Evolutionary conservation across 2,888 invertebrate species (phyloP), one percentile per base, ranked within the genome.

Genomic region (Congeria kusceri): DNA sequence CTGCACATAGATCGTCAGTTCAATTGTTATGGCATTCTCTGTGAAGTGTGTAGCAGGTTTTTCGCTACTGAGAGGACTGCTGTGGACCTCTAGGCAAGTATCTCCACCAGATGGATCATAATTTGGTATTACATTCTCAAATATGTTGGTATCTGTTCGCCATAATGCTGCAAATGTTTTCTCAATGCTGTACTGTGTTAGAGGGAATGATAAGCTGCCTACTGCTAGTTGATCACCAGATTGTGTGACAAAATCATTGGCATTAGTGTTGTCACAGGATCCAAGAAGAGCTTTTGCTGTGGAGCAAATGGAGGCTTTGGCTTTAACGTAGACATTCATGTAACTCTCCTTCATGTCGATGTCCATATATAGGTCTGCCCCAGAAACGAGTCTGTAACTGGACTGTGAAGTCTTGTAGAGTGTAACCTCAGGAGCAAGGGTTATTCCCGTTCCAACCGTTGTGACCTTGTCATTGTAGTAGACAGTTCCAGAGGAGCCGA

Each of bases 1-100:
- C 29, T 76, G 70, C 20, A 84, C 39, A 56, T 80, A 83, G 71
- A 90, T 85, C n/a, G 85, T 85, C 2, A 89, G 62, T 25, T 89
- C 90, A 27, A 90, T 25, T 2, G 85, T 87, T 27, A 86, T 63
- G 20, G 86, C 86, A 47, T 77, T 59, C 53, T 73, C 73, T 32
- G 85, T 74, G 28, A 88, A 88, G 13, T 80, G 65, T 44, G 67
- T 56, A 13, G 9, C 13, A 18, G 89, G 61, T 1, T 67, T 44
- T 0, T 79, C 80, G 58, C 80, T 84, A 11, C 68, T 27, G 1
- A 83, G 57, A 32, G 80, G 72, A 20, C 83, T 74, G n/a, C 64
- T 68, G 59, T 71, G 29, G 15, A 84, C 69, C 20, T 49, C 59
- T 4, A 89, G 57, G 20, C 87, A 85, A 23, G 62, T 80, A 25